A percentile compares a stretch with the other conserved stretches of the same genome.
phyloP scores from a whole-genome alignment of 2,113 vertebrate genomes.

The Mobula hypostoma region DNA sequence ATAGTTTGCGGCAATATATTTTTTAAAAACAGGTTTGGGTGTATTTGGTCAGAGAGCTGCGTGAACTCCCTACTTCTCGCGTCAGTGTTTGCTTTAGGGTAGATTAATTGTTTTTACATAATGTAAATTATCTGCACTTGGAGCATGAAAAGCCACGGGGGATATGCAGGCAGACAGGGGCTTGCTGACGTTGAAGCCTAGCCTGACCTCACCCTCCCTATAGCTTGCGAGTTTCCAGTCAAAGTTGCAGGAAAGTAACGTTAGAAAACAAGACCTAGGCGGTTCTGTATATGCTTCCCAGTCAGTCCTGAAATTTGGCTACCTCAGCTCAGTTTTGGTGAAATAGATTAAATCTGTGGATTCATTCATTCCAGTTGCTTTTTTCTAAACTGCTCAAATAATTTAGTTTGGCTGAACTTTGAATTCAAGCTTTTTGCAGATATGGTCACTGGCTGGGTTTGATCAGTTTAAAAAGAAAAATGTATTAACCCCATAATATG shows the following conservation, averaged over 20 bases:
- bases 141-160: not conserved
- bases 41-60: not conserved
- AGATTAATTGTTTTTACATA: not conserved
- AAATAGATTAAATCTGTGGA: too few relatives aligned
- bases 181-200: not conserved
- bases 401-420: slow-evolving; percentile 7
- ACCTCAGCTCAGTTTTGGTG: too few relatives aligned
- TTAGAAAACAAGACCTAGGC: too few relatives aligned
- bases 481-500: too few relatives aligned
- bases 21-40: not conserved
- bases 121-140: not conserved
- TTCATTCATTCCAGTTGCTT: not conserved
- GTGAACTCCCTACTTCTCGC: not conserved
- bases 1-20: too few relatives aligned
- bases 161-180: not conserved
- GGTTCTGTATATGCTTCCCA: too few relatives aligned
- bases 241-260: not conserved
- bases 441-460: not conserved
- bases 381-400: not conserved
- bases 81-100: not conserved
- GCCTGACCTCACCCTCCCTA: not conserved
- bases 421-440: not conserved
- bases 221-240: not conserved
- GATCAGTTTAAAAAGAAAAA: not conserved
- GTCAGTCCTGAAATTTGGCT: not conserved